Conservation (phyloP, 2,113 vertebrate species). For the Corydoras sp. region DNA sequence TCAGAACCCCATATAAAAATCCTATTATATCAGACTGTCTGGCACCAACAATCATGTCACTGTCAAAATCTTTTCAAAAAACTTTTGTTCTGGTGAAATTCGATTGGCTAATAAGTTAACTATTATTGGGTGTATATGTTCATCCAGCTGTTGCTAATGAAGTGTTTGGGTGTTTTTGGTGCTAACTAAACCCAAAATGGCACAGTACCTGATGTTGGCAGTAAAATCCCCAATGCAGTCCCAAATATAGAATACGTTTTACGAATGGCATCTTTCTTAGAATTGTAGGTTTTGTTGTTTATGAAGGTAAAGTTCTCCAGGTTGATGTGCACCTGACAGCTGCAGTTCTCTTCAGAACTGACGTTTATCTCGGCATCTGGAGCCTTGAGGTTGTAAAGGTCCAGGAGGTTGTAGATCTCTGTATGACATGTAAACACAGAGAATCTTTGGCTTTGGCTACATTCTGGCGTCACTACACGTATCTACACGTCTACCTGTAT, state of each 20-base stretch:
- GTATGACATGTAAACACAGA: conserved; percentile 23
- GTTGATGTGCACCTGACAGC: conserved; percentile 7
- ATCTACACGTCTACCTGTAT: conserved; percentile 23
- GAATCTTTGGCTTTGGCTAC: neutral
- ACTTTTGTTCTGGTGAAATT: too few relatives aligned
- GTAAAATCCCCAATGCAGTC: conserved; percentile 15
- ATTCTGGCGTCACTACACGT: too few relatives aligned
- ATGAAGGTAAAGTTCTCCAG: conserved; percentile 26
- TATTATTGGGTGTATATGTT: too few relatives aligned
- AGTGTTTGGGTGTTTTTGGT: too few relatives aligned
- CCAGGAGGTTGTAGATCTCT: conserved; percentile 27
- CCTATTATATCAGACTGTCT: too few relatives aligned
- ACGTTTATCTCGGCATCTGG: conserved; percentile 5
- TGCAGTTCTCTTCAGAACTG: conserved; percentile 1
- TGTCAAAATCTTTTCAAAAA: too few relatives aligned
- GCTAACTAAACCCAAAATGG: too few relatives aligned
- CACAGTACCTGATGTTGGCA: neutral
- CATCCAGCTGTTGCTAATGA: too few relatives aligned
- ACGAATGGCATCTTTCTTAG: conserved; percentile 28
- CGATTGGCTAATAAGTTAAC: too few relatives aligned
- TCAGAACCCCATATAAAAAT: too few relatives aligned
- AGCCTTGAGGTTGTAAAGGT: conserved; percentile 22
- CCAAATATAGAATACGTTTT: conserved; percentile 32
- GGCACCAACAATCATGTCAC: too few relatives aligned
- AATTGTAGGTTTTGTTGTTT: conserved; percentile 14